phyloP scores from a whole-genome alignment of 2,888 invertebrate genomes.

The Clivina fossor region DNA sequence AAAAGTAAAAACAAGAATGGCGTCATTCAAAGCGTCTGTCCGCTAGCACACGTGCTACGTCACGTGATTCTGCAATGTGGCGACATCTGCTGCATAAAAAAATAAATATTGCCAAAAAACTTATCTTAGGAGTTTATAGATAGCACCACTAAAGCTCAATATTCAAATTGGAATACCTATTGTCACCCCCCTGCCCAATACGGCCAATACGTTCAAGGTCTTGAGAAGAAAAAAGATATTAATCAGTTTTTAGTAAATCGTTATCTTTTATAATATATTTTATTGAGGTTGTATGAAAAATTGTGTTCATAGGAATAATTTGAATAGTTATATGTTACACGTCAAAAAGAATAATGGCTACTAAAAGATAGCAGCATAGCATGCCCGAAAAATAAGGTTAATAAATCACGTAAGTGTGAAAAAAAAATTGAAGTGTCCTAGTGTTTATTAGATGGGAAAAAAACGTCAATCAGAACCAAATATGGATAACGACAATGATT shows the following conservation, averaged over 20 bases:
- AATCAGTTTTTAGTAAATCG: background rate
- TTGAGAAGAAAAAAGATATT: constrained; percentile 20
- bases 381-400: constrained; percentile 30
- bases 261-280: constrained; percentile 7
- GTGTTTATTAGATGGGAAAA: constrained; percentile 61
- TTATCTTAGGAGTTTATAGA: too few relatives aligned
- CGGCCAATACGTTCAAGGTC: constrained; percentile 24
- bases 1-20: too few relatives aligned
- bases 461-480: constrained; percentile 68
- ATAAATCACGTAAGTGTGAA: constrained; percentile 1
- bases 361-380: constrained; percentile 17
- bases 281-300: background rate
- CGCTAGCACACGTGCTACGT: too few relatives aligned
- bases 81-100: too few relatives aligned
- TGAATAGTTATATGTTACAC: too few relatives aligned
- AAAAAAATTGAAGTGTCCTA: background rate
- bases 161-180: too few relatives aligned
- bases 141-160: too few relatives aligned
- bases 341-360: constrained; percentile 1
- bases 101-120: too few relatives aligned
- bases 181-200: too few relatives aligned
- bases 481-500: constrained; percentile 63
- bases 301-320: background rate
- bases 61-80: too few relatives aligned
- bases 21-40: too few relatives aligned